These are phyloP conservation scores for Lycodopsis pacificus DNA, from an alignment of 2,797 vertebrate species.

Conservation along the genomic window DNA sequence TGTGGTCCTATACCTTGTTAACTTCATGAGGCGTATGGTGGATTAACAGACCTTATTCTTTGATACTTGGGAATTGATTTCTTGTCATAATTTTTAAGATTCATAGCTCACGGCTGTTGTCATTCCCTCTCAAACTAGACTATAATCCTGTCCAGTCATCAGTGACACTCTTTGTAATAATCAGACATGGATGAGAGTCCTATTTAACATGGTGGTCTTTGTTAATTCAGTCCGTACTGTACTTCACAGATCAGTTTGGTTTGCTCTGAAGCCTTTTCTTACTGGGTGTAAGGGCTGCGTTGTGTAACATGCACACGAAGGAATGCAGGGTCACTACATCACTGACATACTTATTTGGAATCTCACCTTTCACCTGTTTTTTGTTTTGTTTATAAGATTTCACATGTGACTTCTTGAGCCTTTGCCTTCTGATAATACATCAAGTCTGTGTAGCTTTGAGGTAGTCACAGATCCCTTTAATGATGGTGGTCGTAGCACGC, in stretches of 20 bases:
- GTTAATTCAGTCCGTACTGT: constrained; percentile 9
- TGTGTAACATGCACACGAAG: constrained; percentile 52
- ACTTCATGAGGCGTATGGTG: not conserved
- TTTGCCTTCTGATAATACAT: not conserved
- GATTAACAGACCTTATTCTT: not conserved
- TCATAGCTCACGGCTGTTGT: not conserved
- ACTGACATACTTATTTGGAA: constrained; percentile 36
- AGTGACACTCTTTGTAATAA: constrained; percentile 19
- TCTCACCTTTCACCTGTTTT: constrained; percentile 10
- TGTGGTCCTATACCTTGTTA: not conserved
- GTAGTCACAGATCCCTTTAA: not conserved
- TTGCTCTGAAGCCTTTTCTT: constrained; percentile 44
- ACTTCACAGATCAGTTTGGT: constrained; percentile 30
- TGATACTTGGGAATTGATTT: not conserved
- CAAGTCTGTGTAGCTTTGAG: not conserved
- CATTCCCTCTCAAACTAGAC: not conserved
- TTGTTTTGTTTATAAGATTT: not conserved
- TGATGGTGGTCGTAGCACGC: not conserved
- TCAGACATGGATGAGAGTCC: not conserved
- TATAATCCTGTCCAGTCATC: not conserved
- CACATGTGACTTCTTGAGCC: not conserved
- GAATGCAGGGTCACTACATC: constrained; percentile 55
- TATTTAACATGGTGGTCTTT: not conserved
- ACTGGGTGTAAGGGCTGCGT: constrained; percentile 44
- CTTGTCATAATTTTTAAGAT: not conserved